Conservation (phyloP, 1,140 invertebrate species). For the Rhagoletis pomonella region DNA sequence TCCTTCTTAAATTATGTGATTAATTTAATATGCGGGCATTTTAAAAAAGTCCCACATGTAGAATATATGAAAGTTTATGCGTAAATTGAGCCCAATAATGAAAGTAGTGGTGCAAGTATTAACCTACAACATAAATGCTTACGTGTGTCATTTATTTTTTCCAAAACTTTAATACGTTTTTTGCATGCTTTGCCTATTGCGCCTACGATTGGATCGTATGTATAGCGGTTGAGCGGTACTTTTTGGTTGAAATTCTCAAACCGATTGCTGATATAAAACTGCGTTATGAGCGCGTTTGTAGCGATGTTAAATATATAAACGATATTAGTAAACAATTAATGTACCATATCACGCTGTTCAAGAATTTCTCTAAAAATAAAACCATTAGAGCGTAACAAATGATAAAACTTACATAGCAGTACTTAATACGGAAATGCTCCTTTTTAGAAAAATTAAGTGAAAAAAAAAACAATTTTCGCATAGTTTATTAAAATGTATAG, state of each 20-base stretch:
- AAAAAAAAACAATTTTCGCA: not conserved
- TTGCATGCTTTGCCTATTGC: slow-evolving; percentile 29
- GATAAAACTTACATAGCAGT: not conserved
- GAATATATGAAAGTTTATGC: not conserved
- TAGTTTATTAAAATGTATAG: not conserved
- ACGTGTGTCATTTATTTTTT: not conserved
- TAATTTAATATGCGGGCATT: slow-evolving; percentile 43
- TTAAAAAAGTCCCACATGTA: slow-evolving; percentile 25
- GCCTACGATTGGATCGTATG: slow-evolving; percentile 37
- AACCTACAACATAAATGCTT: not conserved
- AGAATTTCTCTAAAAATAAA: not conserved
- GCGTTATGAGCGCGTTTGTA: not conserved
- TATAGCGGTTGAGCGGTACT: slow-evolving; percentile 12
- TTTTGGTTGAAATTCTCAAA: not conserved
- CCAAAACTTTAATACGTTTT: not conserved
- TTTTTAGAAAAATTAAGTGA: not conserved
- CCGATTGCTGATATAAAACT: slow-evolving; percentile 22
- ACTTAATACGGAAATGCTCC: slow-evolving; percentile 8
- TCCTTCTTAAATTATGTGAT: slow-evolving; percentile 42
- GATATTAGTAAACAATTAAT: slow-evolving; percentile 39
- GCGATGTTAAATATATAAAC: slow-evolving; percentile 4
- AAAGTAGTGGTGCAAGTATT: not conserved
- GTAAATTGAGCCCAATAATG: not conserved
- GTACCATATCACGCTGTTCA: slow-evolving; percentile 33
- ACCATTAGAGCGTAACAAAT: slow-evolving; percentile 3